phyloP scores from a whole-genome alignment of 1,140 invertebrate species.

The Cardiocondyla obscurior region DNA sequence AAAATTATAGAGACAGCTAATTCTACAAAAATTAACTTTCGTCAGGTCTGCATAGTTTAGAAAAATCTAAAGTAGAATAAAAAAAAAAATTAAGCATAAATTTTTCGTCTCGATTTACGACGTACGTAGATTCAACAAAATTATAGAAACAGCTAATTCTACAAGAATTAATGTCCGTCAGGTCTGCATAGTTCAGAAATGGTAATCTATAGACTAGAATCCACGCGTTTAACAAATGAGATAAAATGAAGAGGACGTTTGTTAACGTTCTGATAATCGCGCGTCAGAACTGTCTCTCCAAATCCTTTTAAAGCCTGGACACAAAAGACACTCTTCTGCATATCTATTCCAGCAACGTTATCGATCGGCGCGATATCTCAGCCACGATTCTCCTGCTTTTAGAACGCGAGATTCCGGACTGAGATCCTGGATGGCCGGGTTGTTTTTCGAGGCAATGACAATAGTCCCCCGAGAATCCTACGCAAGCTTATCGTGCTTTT shows the following conservation, averaged over 20 bases:
- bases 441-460: conserved; percentile 48
- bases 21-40: not conserved
- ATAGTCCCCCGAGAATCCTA: conserved; percentile 39
- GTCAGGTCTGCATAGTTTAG: not conserved
- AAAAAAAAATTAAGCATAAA: no score
- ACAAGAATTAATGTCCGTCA: not conserved
- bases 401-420: conserved; percentile 17
- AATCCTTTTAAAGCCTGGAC: conserved; percentile 30
- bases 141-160: not conserved
- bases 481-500: conserved; percentile 58
- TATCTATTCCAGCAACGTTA: conserved; percentile 34
- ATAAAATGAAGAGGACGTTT: conserved; percentile 31
- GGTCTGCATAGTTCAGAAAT: not conserved
- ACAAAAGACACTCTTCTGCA: conserved; percentile 58
- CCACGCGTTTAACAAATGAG: conserved; percentile 27
- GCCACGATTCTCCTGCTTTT: conserved; percentile 56
- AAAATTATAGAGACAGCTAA: not conserved
- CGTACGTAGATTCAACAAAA: no score
- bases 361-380: conserved; percentile 55
- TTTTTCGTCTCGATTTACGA: no score
- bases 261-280: conserved; percentile 31
- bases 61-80: not conserved
- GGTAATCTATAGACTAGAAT: not conserved
- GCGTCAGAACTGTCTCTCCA: conserved; percentile 13
- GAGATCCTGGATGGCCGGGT: conserved; percentile 1